Evolutionary conservation across 1,140 invertebrate genomes (phyloP).

Genomic region (Gonioctena quinquepunctata): DNA sequence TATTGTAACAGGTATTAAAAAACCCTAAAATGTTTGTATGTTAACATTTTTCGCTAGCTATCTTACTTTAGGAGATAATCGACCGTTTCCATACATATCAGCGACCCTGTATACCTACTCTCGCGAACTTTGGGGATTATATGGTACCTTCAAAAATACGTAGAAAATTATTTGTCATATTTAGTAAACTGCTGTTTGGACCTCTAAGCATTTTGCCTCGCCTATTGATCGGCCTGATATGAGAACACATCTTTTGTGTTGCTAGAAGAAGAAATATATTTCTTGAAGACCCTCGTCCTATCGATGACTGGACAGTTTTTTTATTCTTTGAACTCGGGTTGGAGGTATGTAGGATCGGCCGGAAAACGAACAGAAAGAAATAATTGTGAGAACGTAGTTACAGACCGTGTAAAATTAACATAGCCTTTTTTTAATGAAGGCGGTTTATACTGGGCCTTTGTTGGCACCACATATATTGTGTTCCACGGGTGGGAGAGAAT

Average conservation of each 20-base stretch:
- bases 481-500: neutral
- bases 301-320: neutral
- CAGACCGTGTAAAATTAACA: slow-evolving; percentile 7
- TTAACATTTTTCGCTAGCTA: too few species aligned
- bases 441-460: neutral
- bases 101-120: too few species aligned
- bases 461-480: neutral
- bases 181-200: too few species aligned
- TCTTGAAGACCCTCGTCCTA: neutral
- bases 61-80: too few species aligned
- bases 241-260: neutral
- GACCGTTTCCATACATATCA: too few species aligned
- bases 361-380: neutral
- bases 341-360: neutral
- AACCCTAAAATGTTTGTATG: too few species aligned
- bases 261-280: neutral
- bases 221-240: neutral
- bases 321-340: neutral
- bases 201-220: too few species aligned
- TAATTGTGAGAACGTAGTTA: slow-evolving; percentile 8
- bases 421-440: slow-evolving; percentile 1
- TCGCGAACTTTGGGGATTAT: too few species aligned
- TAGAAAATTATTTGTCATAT: too few species aligned
- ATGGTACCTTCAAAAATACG: too few species aligned
- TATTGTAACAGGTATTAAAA: too few species aligned